Evolutionary conservation across 2,797 vertebrate species (phyloP).

Genomic region (Leucoraja ocellata): DNA sequence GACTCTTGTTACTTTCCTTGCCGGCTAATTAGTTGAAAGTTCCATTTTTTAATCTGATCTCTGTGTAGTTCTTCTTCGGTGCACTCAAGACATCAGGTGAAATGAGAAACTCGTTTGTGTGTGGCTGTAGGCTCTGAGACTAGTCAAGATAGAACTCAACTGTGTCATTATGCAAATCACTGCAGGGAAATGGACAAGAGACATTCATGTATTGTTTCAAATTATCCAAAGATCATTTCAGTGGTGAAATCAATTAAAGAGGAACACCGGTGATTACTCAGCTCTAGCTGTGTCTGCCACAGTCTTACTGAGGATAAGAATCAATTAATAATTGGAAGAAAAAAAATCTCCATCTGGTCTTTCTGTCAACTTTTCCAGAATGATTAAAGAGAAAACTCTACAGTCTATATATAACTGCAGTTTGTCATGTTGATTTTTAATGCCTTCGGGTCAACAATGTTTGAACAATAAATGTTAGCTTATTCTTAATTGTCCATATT

Average conservation of each 20-base stretch:
- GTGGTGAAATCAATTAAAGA: background rate
- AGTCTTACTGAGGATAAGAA: background rate
- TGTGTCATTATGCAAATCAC: constrained; percentile 10
- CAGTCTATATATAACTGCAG: background rate
- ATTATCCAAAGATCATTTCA: background rate
- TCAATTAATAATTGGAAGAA: background rate
- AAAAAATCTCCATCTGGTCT: background rate
- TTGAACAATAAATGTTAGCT: background rate
- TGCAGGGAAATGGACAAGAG: background rate
- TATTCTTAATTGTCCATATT: background rate
- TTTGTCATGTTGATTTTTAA: background rate
- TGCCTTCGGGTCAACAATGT: background rate
- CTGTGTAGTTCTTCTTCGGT: background rate
- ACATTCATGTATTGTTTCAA: background rate
- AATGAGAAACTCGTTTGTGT: constrained; percentile 7
- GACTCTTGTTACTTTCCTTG: constrained; percentile 11
- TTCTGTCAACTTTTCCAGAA: background rate
- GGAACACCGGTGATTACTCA: background rate
- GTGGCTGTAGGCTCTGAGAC: background rate
- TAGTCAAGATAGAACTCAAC: background rate
- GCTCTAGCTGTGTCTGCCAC: background rate
- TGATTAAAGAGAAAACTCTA: background rate
- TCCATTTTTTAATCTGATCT: constrained; percentile 1
- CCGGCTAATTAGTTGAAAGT: background rate
- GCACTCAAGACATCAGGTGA: background rate